A percentile compares a stretch with the other conserved stretches of the same genome.
Evolutionary conservation across 2,888 invertebrate genomes (phyloP).

Genomic region (Adineta ricciae): DNA sequence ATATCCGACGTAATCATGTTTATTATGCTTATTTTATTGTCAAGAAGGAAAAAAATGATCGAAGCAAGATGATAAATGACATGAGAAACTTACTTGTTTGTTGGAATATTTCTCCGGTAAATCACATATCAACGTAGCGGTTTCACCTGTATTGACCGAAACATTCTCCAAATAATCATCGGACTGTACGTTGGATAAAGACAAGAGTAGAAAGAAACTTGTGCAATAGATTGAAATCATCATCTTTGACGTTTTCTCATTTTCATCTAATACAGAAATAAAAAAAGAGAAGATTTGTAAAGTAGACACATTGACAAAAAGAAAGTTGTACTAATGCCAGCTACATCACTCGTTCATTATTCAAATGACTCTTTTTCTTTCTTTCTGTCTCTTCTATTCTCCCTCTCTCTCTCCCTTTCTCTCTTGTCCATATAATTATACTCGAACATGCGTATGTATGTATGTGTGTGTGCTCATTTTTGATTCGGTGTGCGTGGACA

Average conservation of each 20-base stretch:
- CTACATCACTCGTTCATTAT: background rate
- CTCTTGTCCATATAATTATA: constrained; percentile 13
- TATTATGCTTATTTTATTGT: background rate
- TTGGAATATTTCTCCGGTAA: constrained; percentile 18
- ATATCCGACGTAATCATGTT: background rate
- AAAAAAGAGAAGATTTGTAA: background rate
- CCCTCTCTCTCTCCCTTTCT: background rate
- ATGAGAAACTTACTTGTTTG: background rate
- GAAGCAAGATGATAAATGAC: background rate
- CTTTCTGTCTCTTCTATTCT: background rate
- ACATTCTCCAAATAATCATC: constrained; percentile 19
- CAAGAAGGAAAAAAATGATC: background rate
- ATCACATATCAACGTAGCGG: constrained; percentile 3
- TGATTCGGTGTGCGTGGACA: background rate
- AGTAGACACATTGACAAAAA: background rate
- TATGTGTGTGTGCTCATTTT: background rate
- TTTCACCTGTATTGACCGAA: background rate
- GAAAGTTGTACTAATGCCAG: background rate
- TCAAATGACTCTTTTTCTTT: background rate
- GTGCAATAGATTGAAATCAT: background rate
- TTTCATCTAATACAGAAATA: background rate
- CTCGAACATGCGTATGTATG: background rate
- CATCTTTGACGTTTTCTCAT: background rate
- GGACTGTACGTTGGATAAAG: background rate
- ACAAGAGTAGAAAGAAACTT: background rate